These are phyloP conservation scores for Theonella swinhoei DNA, from an alignment of 37 sponge, comb jelly and placozoan species.

Conservation along the genomic window DNA sequence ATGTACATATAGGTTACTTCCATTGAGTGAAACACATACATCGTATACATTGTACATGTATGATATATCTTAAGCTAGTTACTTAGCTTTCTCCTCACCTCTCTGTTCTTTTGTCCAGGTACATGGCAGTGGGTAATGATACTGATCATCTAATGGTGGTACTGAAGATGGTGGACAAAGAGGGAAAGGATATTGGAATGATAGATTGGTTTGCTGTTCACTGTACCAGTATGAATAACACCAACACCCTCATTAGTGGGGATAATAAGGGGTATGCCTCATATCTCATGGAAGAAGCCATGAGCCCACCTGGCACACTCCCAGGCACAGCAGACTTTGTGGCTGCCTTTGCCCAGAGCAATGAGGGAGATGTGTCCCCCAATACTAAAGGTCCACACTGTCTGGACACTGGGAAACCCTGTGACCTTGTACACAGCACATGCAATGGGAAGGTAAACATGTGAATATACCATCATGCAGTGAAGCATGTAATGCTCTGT, in stretches of 20 bases:
- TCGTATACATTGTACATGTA: no score
- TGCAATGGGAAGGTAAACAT: slow-evolving; percentile 67
- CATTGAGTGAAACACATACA: no score
- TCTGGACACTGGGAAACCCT: slow-evolving; percentile 64
- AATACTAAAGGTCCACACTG: slow-evolving; percentile 80
- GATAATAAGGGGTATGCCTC: slow-evolving; percentile 89
- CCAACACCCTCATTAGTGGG: slow-evolving; percentile 75
- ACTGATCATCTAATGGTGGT: slow-evolving; percentile 71
- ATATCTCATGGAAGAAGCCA: slow-evolving; percentile 54
- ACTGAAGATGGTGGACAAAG: slow-evolving; percentile 64
- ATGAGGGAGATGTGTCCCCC: slow-evolving; percentile 85
- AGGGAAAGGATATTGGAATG: slow-evolving; percentile 64
- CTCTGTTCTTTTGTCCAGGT: no score
- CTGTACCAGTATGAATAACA: slow-evolving; percentile 89
- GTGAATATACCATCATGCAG: neutral
- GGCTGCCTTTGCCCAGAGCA: slow-evolving; percentile 90
- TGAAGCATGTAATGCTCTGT: neutral
- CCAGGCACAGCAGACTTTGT: slow-evolving; percentile 73
- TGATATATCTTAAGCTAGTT: no score
- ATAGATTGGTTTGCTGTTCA: slow-evolving; percentile 86
- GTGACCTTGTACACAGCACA: slow-evolving; percentile 74
- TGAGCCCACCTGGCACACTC: slow-evolving; percentile 53
- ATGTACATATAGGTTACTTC: no score
- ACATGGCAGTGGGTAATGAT: slow-evolving; percentile 22
- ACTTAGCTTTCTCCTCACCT: no score